Base-by-base conservation (phyloP, 1,140 invertebrate species). In the Tenebrio molitor region DNA sequence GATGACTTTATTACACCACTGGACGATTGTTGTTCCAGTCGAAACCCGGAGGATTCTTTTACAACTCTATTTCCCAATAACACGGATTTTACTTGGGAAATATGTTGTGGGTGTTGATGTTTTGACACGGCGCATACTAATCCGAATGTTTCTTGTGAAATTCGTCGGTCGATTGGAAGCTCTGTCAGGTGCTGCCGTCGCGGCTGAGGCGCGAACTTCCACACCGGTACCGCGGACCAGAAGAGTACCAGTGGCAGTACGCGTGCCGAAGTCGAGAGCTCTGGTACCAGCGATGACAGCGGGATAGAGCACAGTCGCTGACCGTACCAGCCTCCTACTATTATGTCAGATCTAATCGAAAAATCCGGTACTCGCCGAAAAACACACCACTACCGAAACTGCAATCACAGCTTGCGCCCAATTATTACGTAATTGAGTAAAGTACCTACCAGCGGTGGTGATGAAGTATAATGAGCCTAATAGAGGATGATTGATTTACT, bases 401-500 rank as follows among this genome's bases (percentile, higher is more conserved):
- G 3, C 25, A 8, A n/a, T n/a, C n/a, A n/a, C n/a, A 8, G 25
- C 25, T 29, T 8, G 25, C 25, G 3, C 8, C 25, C 25, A 29
- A 29, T 39, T 12, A 39, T 39, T 7, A 39, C 36, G 21, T 62
- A 62, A 62, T 62, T 25, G 53, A 19, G 29, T 50, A 16, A 50
- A 50, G 21, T n/a, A 39, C 36, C 36, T 39, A 39, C 36, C 12
- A 19, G 3, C 12, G n/a, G 15, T 21, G 12, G 21, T 21, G 29
- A 23, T 33, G 19, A 62, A 29, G 16, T 10, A 62, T 62, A 62
- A 62, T 62, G 19, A 2, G 29, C 21, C 53, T 62, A 62, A 62
- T 62, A 62, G 16, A 62, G 15, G 63, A 66, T 66, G 64, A 66
- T 66, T 66, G 64, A 66, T 66, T 39, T 23, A 62, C 53, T 23